Conservation (phyloP, 2,888 invertebrate genomes). For the Ditylenchus weischeri region DNA sequence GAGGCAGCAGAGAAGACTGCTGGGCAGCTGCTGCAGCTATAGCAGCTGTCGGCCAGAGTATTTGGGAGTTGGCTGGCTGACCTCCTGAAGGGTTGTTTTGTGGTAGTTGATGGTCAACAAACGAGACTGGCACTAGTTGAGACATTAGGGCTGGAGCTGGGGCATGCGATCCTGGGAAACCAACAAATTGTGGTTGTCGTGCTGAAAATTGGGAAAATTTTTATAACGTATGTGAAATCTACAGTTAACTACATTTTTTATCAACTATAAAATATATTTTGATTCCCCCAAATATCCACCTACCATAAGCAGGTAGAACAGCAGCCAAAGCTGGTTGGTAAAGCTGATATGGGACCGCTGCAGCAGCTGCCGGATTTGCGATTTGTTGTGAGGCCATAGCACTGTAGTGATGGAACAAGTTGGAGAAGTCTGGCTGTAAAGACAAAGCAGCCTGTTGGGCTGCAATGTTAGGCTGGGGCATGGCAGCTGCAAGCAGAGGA, state of each 20-base stretch:
- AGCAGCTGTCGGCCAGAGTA: slow-evolving; percentile 18
- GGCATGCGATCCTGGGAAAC: slow-evolving; percentile 22
- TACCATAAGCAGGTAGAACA: slow-evolving; percentile 48
- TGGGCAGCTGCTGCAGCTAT: slow-evolving; percentile 26
- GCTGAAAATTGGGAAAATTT: slow-evolving; percentile 13
- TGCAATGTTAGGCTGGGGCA: slow-evolving; percentile 12
- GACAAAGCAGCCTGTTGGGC: slow-evolving; percentile 11
- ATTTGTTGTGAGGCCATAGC: slow-evolving; percentile 35
- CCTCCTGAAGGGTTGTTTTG: slow-evolving; percentile 15
- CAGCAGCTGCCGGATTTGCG: slow-evolving; percentile 22
- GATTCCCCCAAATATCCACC: neutral
- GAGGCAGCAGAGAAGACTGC: slow-evolving; percentile 7
- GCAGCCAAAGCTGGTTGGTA: slow-evolving; percentile 47
- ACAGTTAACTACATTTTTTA: neutral
- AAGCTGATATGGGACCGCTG: slow-evolving; percentile 46
- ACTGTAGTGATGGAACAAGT: slow-evolving; percentile 37
- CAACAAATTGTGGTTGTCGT: slow-evolving; percentile 31
- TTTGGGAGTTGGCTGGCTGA: slow-evolving; percentile 16
- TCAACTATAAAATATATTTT: slow-evolving; percentile 11
- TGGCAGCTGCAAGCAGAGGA: slow-evolving; percentile 30
- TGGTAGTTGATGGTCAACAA: slow-evolving; percentile 40
- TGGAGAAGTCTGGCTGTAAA: slow-evolving; percentile 23
- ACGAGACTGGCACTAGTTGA: slow-evolving; percentile 49
- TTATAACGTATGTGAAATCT: too few relatives aligned
- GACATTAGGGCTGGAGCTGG: slow-evolving; percentile 30